These are phyloP conservation scores for Capromys pilorides DNA, from an alignment of 2,797 vertebrate species.

Conservation along the genomic window DNA sequence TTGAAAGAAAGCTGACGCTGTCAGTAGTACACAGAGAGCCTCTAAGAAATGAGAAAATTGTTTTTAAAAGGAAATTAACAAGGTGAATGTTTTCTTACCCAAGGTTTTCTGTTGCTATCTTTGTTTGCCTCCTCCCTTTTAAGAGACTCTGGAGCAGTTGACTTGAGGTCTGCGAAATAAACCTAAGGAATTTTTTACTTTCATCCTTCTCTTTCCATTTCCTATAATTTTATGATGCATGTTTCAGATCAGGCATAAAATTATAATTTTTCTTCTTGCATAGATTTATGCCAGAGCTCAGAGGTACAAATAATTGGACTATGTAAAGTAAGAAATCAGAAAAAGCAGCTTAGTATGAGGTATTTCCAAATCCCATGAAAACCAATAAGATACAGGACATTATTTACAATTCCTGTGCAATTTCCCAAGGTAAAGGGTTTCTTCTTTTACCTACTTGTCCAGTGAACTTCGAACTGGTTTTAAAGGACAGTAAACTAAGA, in stretches of 20 bases:
- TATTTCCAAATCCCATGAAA: background rate
- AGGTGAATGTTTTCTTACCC: background rate
- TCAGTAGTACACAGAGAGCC: background rate
- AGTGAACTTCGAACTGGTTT: slow-evolving; percentile 40
- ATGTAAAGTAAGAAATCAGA: background rate
- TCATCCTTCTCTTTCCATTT: background rate
- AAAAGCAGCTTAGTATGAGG: slow-evolving; percentile 17
- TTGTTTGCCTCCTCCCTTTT: background rate
- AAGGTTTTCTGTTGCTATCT: background rate
- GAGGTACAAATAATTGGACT: background rate
- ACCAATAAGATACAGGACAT: background rate
- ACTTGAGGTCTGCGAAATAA: slow-evolving; percentile 37
- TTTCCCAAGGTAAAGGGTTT: background rate
- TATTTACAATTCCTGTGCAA: background rate
- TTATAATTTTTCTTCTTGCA: slow-evolving; percentile 54
- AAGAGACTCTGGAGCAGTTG: background rate
- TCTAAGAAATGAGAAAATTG: background rate
- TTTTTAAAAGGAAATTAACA: background rate
- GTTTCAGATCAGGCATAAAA: slow-evolving; percentile 35
- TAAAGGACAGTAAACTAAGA: background rate
- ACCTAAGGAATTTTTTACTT: background rate
- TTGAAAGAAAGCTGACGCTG: background rate
- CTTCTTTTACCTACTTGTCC: background rate
- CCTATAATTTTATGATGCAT: background rate
- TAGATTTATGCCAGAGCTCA: slow-evolving; percentile 37